Base-by-base conservation (phyloP, 2,888 invertebrate genomes). In the Oscheius sp. region DNA sequence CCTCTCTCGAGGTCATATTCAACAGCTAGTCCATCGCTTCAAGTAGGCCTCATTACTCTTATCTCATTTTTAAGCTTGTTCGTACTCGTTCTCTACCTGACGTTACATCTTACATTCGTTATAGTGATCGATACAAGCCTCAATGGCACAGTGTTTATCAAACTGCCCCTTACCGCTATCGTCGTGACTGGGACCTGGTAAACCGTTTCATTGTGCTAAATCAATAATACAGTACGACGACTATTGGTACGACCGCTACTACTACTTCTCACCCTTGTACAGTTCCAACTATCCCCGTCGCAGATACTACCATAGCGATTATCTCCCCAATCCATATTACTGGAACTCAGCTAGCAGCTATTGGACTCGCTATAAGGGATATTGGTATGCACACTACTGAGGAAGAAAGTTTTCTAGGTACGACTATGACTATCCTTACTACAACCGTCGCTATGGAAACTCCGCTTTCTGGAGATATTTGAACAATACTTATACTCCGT, bases 281-380 rank as follows among this genome's bases (percentile, higher is more conserved):
- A 68, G 66, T 32, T 66, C 70, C 17, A 65, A 70, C 65, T 57
- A 56, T 30, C 72, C 74, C 26, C 67, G 65, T 45, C 61, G 75
- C 33, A 65, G 77, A 24, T 75, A 75, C 63, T 75, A 49, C 68
- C 70, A 77, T 62, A 65, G 77, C 61, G 82, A 81, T 73, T 79
- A 80, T 51, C 70, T 80, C 47, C 74, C 82, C 47, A 83, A 83
- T 41, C 83, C 83, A 20, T 80, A 82, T 72, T 82, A 78, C 73
- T 82, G 80, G 81, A 70, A 63, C 65, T 70, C 72, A 36, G 74
- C 74, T 59, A 70, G 66, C 36, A 75, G 59, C 33, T 83, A 83
- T 65, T 83, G 82, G 82, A 82, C 79, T 33, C 75, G 83, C 50
- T 83, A 83, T 80, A 83, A 83, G 76, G 77, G 78, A 54, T 83